phyloP scores from a whole-genome alignment of 30 jellyfish, hydroid and myxozoan species.

The Chrysaora quinquecirrha region DNA sequence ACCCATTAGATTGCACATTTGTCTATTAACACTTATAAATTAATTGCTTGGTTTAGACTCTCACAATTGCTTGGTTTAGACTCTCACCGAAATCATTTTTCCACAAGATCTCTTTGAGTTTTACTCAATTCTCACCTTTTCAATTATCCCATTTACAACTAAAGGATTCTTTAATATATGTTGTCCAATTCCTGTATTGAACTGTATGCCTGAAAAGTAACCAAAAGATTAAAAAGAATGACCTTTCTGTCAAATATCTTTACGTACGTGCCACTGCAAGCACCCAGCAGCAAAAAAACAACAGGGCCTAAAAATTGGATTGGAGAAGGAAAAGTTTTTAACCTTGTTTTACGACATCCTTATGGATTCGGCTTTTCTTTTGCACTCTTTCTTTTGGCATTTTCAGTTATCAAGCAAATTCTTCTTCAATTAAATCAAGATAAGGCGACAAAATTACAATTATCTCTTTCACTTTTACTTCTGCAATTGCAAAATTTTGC shows the following conservation, averaged over 20 bases:
- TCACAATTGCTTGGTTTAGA: no score
- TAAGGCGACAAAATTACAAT: no score
- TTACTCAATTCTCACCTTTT: conserved; percentile 82
- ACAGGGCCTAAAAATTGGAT: neutral
- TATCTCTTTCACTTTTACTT: no score
- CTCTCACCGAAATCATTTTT: conserved; percentile 46
- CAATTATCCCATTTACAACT: conserved; percentile 91
- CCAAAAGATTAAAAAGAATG: neutral
- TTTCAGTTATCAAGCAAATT: no score
- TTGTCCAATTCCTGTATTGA: conserved; percentile 89
- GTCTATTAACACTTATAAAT: no score
- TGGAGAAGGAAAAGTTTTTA: neutral
- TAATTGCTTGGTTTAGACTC: no score
- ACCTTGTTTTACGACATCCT: conserved; percentile 79
- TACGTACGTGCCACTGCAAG: no score
- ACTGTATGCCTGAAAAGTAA: conserved; percentile 72
- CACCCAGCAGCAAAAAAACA: neutral
- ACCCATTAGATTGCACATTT: no score
- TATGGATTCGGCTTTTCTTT: conserved; percentile 73
- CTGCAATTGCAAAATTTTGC: no score
- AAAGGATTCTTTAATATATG: conserved; percentile 93
- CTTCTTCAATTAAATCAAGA: no score
- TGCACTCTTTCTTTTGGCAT: conserved; percentile 90
- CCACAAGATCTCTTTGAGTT: no score
- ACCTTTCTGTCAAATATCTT: neutral